These are phyloP conservation scores for Acanthis flammea DNA, from an alignment of 2,797 vertebrate species.

Conservation along the genomic window DNA sequence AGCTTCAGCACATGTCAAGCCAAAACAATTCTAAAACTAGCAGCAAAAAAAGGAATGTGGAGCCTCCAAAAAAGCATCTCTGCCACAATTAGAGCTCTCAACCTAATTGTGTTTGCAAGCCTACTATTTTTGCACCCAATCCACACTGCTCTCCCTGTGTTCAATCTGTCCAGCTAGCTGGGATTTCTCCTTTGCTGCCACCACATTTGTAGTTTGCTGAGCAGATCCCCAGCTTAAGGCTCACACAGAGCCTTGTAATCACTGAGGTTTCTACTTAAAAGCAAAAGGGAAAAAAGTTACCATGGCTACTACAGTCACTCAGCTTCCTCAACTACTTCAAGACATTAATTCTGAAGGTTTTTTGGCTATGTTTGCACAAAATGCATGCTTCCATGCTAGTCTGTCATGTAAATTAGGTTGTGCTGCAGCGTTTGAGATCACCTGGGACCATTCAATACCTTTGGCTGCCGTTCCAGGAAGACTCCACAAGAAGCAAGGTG, in stretches of 20 bases:
- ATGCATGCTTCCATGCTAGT: background rate
- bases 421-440: background rate
- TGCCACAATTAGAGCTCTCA: conserved; percentile 1
- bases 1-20: background rate
- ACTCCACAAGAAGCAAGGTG: background rate
- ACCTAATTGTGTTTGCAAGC: background rate
- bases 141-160: background rate
- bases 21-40: background rate
- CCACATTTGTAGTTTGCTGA: background rate
- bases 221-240: background rate
- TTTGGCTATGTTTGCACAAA: background rate
- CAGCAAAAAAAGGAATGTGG: background rate
- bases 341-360: background rate
- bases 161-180: background rate
- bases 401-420: background rate
- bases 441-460: background rate
- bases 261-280: background rate
- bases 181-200: background rate
- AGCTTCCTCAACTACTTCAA: background rate
- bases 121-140: background rate
- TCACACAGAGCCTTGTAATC: background rate
- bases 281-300: background rate
- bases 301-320: background rate
- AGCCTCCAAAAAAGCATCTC: background rate
- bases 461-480: background rate